Conservation (phyloP, 2,888 invertebrate genomes). For the Ornithoptera alexandrae region DNA sequence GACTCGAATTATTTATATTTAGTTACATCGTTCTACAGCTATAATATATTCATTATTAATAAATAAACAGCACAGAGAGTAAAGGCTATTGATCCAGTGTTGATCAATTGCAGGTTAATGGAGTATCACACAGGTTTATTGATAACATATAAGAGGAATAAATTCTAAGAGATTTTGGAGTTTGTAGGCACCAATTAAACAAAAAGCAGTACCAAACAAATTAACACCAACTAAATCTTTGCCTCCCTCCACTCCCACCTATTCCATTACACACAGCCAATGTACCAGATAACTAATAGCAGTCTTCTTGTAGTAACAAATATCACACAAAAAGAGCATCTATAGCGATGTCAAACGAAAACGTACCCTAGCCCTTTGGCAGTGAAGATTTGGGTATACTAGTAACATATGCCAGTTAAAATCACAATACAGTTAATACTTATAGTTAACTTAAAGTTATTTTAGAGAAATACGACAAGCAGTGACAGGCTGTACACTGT, state of each 20-base stretch:
- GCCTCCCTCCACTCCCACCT: background rate
- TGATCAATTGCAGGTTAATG: too few relatives aligned
- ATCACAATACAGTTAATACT: slow-evolving; percentile 79
- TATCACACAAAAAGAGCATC: slow-evolving; percentile 58
- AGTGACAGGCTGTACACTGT: slow-evolving; percentile 57
- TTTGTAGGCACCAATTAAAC: background rate
- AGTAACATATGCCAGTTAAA: slow-evolving; percentile 66
- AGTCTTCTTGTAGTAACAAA: slow-evolving; percentile 54
- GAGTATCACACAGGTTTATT: too few relatives aligned
- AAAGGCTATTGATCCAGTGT: too few relatives aligned
- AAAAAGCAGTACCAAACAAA: background rate
- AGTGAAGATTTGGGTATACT: slow-evolving; percentile 58
- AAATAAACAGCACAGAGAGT: background rate
- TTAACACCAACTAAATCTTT: background rate
- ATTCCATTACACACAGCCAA: slow-evolving; percentile 47
- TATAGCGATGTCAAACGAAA: slow-evolving; percentile 52
- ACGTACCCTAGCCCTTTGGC: slow-evolving; percentile 56
- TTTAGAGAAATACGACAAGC: slow-evolving; percentile 62
- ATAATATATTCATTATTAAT: background rate
- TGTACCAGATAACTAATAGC: slow-evolving; percentile 41
- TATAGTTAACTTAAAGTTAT: slow-evolving; percentile 61
- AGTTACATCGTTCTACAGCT: background rate
- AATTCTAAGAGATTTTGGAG: background rate
- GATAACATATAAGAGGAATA: background rate
- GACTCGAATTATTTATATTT: background rate